phyloP scores from a whole-genome alignment of 2,113 vertebrate species.

The Lophius piscatorius region DNA sequence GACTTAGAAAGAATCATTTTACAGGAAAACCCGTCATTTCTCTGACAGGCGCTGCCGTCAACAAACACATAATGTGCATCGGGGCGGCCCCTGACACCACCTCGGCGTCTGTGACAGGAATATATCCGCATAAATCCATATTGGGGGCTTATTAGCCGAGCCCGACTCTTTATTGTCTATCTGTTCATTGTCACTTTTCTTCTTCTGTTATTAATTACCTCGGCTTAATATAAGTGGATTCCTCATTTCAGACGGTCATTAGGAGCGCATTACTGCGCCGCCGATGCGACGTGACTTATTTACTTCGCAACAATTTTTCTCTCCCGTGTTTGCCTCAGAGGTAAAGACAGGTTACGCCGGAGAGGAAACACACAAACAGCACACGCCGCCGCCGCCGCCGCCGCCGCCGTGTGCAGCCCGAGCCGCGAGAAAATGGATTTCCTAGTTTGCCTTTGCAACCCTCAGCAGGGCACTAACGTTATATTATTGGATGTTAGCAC shows the following conservation, averaged over 20 bases:
- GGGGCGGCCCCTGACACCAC: slow-evolving; percentile 8
- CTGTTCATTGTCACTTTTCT: slow-evolving; percentile 47
- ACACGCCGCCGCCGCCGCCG: too few relatives aligned
- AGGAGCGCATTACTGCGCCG: slow-evolving; percentile 74
- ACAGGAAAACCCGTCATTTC: too few relatives aligned
- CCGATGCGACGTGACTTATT: slow-evolving; percentile 70
- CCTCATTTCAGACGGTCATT: slow-evolving; percentile 72
- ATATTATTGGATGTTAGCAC: slow-evolving; percentile 55
- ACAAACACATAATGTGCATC: too few relatives aligned
- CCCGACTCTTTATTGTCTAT: slow-evolving; percentile 47
- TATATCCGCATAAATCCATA: slow-evolving; percentile 68
- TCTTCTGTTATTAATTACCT: slow-evolving; percentile 71
- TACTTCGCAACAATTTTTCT: slow-evolving; percentile 61
- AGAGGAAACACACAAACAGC: slow-evolving; percentile 39
- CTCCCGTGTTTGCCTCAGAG: slow-evolving; percentile 44
- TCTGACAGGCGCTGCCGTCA: too few relatives aligned
- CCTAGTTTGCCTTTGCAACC: slow-evolving; percentile 50
- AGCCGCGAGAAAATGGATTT: slow-evolving; percentile 51
- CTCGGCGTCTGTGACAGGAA: slow-evolving; percentile 37
- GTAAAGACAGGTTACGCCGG: slow-evolving; percentile 7
- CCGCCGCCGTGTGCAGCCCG: slow-evolving; percentile 12
- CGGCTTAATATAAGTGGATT: slow-evolving; percentile 65
- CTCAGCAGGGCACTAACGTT: slow-evolving; percentile 49
- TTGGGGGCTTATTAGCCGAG: slow-evolving; percentile 41
- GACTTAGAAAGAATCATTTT: too few relatives aligned